These are phyloP conservation scores for Siniperca knerii DNA, from an alignment of 2,113 vertebrate genomes.

Conservation along the genomic window DNA sequence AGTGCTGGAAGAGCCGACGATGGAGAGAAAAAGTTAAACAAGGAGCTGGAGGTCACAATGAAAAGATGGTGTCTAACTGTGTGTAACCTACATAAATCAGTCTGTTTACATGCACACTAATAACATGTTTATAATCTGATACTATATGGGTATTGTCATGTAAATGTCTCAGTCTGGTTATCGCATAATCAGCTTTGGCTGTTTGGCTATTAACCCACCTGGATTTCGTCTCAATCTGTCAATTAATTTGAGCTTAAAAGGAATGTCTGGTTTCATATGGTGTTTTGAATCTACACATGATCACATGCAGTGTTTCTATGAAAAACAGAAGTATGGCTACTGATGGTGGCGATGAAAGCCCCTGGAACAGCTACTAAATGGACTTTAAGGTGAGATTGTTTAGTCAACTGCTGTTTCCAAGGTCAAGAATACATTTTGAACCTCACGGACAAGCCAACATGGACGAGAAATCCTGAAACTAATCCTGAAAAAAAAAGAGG, in stretches of 20 bases:
- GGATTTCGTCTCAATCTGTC: constrained; percentile 27
- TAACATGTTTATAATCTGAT: constrained; percentile 12
- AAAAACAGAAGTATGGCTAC: not conserved
- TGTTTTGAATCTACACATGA: not conserved
- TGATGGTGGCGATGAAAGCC: not conserved
- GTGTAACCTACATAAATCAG: constrained; percentile 13
- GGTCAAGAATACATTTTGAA: not conserved
- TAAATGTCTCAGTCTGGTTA: constrained; percentile 38
- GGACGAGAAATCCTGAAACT: too few species aligned
- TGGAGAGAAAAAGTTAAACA: constrained; percentile 6
- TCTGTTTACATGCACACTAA: not conserved
- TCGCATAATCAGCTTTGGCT: constrained; percentile 68
- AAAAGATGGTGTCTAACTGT: not conserved
- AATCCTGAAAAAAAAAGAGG: not conserved
- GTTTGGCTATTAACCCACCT: constrained; percentile 22
- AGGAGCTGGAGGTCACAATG: not conserved
- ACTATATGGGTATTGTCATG: constrained; percentile 43
- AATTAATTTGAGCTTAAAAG: constrained; percentile 24
- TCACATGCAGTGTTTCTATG: not conserved
- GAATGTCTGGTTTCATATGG: not conserved
- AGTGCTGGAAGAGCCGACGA: not conserved
- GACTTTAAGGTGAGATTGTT: too few species aligned
- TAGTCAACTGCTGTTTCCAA: not conserved
- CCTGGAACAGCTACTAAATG: not conserved
- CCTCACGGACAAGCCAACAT: too few species aligned